Conservation (phyloP, 2,797 vertebrate species). For the Centropyge bicolor region DNA sequence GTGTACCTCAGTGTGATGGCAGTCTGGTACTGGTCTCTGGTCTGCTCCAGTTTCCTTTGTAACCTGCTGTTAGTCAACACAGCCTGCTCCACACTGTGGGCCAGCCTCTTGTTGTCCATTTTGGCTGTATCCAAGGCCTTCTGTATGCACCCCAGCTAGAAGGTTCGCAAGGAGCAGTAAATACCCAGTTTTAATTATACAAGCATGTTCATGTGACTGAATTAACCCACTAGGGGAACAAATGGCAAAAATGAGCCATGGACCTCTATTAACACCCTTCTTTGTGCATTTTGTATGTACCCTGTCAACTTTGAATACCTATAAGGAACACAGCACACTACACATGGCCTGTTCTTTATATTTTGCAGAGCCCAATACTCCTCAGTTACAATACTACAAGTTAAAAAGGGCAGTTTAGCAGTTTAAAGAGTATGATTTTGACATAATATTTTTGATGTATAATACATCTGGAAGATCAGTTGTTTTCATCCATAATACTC, state of each 20-base stretch:
- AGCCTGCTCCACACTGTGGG: constrained; percentile 75
- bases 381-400: neutral
- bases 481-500: too few species aligned
- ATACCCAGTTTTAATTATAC: constrained; percentile 6
- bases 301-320: neutral
- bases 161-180: neutral
- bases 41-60: constrained; percentile 70
- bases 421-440: neutral
- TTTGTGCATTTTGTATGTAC: neutral
- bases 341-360: neutral
- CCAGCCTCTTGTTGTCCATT: constrained; percentile 80
- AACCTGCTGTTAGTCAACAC: constrained; percentile 71
- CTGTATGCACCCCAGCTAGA: constrained; percentile 77
- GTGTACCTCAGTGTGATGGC: constrained; percentile 74
- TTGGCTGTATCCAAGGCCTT: constrained; percentile 72
- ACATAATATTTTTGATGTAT: neutral
- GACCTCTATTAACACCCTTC: neutral
- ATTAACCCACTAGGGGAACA: neutral
- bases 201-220: neutral
- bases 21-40: constrained; percentile 67
- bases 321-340: neutral
- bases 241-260: neutral
- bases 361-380: neutral
- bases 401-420: neutral
- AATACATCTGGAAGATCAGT: neutral